phyloP scores from a whole-genome alignment of 2,888 invertebrate species.

The Euspilapteryx auroguttella region DNA sequence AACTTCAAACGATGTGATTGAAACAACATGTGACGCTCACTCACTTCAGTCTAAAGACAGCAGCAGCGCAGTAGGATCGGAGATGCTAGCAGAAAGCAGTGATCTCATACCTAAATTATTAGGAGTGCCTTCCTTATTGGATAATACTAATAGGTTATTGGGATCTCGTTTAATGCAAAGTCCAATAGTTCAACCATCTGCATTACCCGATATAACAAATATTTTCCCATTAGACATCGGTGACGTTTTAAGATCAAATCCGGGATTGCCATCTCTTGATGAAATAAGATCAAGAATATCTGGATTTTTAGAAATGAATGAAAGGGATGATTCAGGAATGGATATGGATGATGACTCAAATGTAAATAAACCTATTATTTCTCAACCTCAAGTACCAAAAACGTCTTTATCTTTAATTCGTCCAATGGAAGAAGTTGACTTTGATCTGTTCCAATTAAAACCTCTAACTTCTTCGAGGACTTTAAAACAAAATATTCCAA shows the following conservation, averaged over 20 bases:
- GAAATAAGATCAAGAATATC: slow-evolving; percentile 15
- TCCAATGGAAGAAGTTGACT: slow-evolving; percentile 16
- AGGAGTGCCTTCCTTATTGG: no score
- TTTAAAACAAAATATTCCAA: slow-evolving; percentile 10
- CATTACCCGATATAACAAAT: slow-evolving; percentile 8
- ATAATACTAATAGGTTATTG: no score
- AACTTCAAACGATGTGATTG: no score
- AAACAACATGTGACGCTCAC: no score
- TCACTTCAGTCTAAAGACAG: no score
- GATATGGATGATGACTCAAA: slow-evolving; percentile 10
- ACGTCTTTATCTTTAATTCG: slow-evolving; percentile 11
- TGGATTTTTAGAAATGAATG: slow-evolving; percentile 14
- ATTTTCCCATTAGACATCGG: slow-evolving; percentile 9
- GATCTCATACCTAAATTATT: slow-evolving; percentile 11
- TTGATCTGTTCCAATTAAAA: slow-evolving; percentile 18
- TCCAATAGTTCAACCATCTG: slow-evolving; percentile 11
- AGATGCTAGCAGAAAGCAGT: slow-evolving; percentile 22
- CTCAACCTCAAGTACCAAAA: slow-evolving; percentile 6
- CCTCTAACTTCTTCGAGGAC: slow-evolving; percentile 8
- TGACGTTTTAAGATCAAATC: slow-evolving; percentile 11
- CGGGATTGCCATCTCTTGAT: slow-evolving; percentile 16
- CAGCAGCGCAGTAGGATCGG: not conserved
- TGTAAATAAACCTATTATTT: slow-evolving; percentile 12
- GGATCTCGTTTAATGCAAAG: slow-evolving; percentile 9
- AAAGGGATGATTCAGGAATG: slow-evolving; percentile 6